phyloP scores from a whole-genome alignment of 2,888 invertebrate genomes.

The Sinohyriopsis cumingii region DNA sequence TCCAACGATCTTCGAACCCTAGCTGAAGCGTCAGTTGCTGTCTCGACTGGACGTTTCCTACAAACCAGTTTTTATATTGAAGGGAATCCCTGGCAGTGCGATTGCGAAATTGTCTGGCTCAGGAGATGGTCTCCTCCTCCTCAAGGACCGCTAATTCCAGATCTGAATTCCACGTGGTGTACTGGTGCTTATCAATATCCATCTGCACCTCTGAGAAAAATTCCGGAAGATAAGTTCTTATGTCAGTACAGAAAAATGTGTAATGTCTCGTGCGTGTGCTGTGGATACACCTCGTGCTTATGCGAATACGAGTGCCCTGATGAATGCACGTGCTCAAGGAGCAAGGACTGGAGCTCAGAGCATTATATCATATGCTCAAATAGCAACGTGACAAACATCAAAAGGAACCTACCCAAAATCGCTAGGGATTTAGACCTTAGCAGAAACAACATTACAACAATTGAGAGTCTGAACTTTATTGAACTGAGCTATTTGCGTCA shows the following conservation, averaged over 20 bases:
- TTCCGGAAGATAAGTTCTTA: constrained; percentile 40
- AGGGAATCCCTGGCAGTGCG: constrained; percentile 52
- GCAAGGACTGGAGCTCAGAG: constrained; percentile 22
- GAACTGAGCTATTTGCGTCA: constrained; percentile 25
- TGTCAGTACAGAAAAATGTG: constrained; percentile 51
- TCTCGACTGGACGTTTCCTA: constrained; percentile 29
- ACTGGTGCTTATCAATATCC: constrained; percentile 29
- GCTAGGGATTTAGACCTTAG: constrained; percentile 47
- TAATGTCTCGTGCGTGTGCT: constrained; percentile 45
- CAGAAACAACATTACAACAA: constrained; percentile 38
- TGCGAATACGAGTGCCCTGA: constrained; percentile 54
- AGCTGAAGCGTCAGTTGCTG: constrained; percentile 17
- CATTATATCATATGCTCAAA: constrained; percentile 39
- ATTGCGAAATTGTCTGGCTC: constrained; percentile 56
- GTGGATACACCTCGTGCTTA: constrained; percentile 47
- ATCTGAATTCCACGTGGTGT: constrained; percentile 38
- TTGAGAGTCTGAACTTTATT: constrained; percentile 31
- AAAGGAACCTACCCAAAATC: constrained; percentile 38
- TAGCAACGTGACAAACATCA: constrained; percentile 30
- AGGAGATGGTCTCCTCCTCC: constrained; percentile 32
- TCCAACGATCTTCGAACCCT: constrained; percentile 42
- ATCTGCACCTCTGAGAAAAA: constrained; percentile 12
- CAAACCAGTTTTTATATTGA: constrained; percentile 42
- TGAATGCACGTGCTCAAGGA: constrained; percentile 43
- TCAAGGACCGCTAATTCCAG: constrained; percentile 34